A percentile compares a stretch with the other conserved stretches of the same genome.
Conservation (phyloP, 2,113 vertebrate genomes). For the human region GRCh38 chrX:111886501-111887000, state of each 20-base stretch:
- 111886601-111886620: not conserved
- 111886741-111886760: constrained; percentile 48
- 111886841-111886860: constrained; percentile 60
- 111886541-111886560: not conserved
- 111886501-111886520: not conserved
- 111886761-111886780: constrained; percentile 58
- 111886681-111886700: not conserved
- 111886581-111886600: not conserved
- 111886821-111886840: constrained; percentile 55
- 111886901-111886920: constrained; percentile 61
- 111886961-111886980: constrained; percentile 25
- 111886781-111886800: constrained; percentile 47
- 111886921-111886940: constrained; percentile 52
- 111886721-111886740: constrained; percentile 37
- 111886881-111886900: constrained; percentile 65
- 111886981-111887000: constrained; percentile 53
- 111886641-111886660: not conserved
- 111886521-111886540: not conserved
- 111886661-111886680: not conserved
- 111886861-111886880: constrained; percentile 59
- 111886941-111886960: constrained; percentile 59
- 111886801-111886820: constrained; percentile 57
- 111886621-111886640: not conserved
- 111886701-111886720: not conserved
- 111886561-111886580: not conserved